Conservation (phyloP, 2,113 vertebrate genomes). For the Gnathonemus longibarbis region DNA sequence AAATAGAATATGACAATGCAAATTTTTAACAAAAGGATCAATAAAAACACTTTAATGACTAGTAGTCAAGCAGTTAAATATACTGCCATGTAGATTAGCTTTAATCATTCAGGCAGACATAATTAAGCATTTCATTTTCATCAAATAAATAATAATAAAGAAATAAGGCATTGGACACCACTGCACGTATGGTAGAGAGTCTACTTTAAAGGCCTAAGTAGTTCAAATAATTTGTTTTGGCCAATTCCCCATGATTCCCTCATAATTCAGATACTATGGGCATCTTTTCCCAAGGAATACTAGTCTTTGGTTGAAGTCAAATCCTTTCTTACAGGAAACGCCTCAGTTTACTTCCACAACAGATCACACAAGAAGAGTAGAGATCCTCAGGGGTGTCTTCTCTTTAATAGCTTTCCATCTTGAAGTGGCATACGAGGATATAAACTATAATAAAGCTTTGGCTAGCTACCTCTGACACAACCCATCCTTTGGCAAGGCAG, state of each 20-base stretch:
- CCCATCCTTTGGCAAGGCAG: slow-evolving; percentile 19
- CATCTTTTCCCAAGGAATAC: slow-evolving; percentile 46
- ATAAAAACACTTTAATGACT: neutral
- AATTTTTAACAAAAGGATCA: neutral
- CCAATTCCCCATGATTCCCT: slow-evolving; percentile 30
- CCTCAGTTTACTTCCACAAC: slow-evolving; percentile 57
- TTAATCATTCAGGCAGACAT: neutral
- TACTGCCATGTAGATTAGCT: neutral
- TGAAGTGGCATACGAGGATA: slow-evolving; percentile 30
- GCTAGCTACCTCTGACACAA: slow-evolving; percentile 27
- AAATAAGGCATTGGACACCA: neutral
- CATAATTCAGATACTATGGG: slow-evolving; percentile 36
- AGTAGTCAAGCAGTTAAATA: neutral
- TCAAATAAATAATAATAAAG: neutral
- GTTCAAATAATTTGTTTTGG: slow-evolving; percentile 4
- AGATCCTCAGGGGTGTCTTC: slow-evolving; percentile 30
- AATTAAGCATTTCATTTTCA: neutral
- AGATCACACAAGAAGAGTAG: slow-evolving; percentile 52
- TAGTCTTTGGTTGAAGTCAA: slow-evolving; percentile 51
- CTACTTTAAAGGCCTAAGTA: neutral
- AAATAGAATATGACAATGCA: neutral
- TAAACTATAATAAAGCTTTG: neutral
- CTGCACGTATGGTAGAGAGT: neutral
- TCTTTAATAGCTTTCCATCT: slow-evolving; percentile 20
- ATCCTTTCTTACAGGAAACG: slow-evolving; percentile 52